Evolutionary conservation across 2,888 invertebrate species (phyloP).

Genomic region (Agrotis segetum): DNA sequence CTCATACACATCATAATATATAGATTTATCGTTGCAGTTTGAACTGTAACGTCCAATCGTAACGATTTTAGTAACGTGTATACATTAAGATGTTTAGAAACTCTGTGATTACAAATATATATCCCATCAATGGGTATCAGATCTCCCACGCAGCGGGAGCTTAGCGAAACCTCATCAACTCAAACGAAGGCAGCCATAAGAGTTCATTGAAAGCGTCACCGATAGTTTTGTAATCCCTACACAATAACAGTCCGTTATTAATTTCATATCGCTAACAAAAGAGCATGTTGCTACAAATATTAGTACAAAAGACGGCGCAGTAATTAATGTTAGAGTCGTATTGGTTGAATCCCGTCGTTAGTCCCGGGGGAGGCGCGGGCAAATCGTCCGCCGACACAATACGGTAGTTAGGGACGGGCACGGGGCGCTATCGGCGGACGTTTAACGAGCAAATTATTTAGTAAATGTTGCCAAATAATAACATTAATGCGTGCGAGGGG

Average conservation of each 20-base stretch:
- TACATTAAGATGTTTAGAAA: background rate
- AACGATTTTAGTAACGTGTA: too few species aligned
- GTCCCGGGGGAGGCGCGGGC: constrained; percentile 79
- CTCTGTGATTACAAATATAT: constrained; percentile 23
- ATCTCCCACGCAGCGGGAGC: constrained; percentile 53
- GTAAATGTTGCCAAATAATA: constrained; percentile 91
- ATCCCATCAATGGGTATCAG: constrained; percentile 20
- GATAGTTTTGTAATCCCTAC: constrained; percentile 82
- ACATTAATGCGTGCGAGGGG: constrained; percentile 85
- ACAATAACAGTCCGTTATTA: constrained; percentile 80
- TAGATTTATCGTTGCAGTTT: too few species aligned
- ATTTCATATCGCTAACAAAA: constrained; percentile 85
- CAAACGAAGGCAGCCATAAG: constrained; percentile 72
- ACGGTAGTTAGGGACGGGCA: constrained; percentile 85
- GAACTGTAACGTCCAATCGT: too few species aligned
- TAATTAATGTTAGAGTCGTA: constrained; percentile 87
- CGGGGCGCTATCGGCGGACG: constrained; percentile 84
- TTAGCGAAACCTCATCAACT: constrained; percentile 81
- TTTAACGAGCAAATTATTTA: constrained; percentile 91
- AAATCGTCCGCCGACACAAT: constrained; percentile 82
- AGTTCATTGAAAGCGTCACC: constrained; percentile 73
- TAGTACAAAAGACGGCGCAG: constrained; percentile 81
- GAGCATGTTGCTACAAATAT: constrained; percentile 88
- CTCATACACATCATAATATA: too few species aligned
- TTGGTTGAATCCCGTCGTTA: constrained; percentile 86